phyloP scores from a whole-genome alignment of 2,888 invertebrate species.

The Entomobrya multifasciata region DNA sequence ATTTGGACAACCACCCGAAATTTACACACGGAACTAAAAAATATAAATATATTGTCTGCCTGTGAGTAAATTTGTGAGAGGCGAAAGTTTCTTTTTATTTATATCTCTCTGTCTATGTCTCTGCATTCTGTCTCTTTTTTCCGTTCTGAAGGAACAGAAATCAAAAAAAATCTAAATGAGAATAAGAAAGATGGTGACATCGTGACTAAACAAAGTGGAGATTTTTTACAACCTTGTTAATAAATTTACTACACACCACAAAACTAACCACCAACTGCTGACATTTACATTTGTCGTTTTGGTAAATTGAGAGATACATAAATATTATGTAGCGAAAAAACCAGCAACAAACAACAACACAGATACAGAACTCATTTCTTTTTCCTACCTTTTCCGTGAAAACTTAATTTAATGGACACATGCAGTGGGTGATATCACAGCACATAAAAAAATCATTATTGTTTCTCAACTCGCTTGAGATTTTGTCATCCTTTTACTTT shows the following conservation, averaged over 20 bases:
- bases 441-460: too few species aligned
- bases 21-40: conserved; percentile 44
- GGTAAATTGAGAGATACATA: conserved; percentile 20
- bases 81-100: conserved; percentile 20
- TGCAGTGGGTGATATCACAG: too few species aligned
- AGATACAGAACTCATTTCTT: too few species aligned
- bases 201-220: conserved; percentile 34
- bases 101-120: too few species aligned
- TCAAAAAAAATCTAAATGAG: not conserved
- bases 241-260: conserved; percentile 29
- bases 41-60: not conserved
- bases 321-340: not conserved
- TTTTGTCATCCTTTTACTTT: conserved; percentile 63
- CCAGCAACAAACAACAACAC: not conserved
- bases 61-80: not conserved
- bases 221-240: conserved; percentile 37
- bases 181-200: conserved; percentile 11
- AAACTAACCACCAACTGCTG: conserved; percentile 27
- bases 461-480: not conserved
- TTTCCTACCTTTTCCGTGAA: too few species aligned
- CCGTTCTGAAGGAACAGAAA: not conserved
- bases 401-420: too few species aligned
- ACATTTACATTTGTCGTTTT: not conserved
- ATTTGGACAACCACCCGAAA: conserved; percentile 40
- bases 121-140: not conserved